These are phyloP conservation scores for Caloenas nicobarica DNA, from an alignment of 2,113 vertebrate genomes.

Conservation along the genomic window DNA sequence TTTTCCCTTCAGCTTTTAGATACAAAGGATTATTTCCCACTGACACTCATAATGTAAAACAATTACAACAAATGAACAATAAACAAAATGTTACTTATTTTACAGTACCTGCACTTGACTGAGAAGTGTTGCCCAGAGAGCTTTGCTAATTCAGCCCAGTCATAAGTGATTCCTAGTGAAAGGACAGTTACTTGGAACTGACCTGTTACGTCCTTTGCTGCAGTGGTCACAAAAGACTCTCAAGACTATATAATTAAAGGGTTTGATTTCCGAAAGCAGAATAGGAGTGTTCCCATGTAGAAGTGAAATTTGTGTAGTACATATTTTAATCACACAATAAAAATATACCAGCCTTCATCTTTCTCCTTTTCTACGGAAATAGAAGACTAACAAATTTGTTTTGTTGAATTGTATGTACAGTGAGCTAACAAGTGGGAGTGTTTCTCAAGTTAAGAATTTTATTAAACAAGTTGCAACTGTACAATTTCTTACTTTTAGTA, in stretches of 20 bases:
- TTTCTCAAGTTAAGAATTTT: background rate
- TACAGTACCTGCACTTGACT: background rate
- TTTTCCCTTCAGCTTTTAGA: background rate
- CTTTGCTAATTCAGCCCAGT: background rate
- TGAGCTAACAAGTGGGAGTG: background rate
- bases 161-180: background rate
- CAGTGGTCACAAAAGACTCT: background rate
- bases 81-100: background rate
- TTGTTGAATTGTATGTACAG: background rate
- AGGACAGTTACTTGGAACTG: background rate
- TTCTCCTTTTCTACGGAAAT: background rate
- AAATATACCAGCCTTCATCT: background rate
- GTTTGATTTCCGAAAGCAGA: background rate
- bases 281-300: background rate
- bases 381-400: background rate
- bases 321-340: background rate
- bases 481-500: background rate
- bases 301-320: background rate
- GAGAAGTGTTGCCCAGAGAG: background rate
- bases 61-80: background rate
- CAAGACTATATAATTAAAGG: background rate
- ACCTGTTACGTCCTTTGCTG: background rate
- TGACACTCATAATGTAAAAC: background rate
- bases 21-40: background rate
- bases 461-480: background rate